Percentiles rank a stretch among this genome's conserved stretches.
Conservation (phyloP, 2,113 vertebrate genomes). For the Boulengeromyrus knoepffleri region DNA sequence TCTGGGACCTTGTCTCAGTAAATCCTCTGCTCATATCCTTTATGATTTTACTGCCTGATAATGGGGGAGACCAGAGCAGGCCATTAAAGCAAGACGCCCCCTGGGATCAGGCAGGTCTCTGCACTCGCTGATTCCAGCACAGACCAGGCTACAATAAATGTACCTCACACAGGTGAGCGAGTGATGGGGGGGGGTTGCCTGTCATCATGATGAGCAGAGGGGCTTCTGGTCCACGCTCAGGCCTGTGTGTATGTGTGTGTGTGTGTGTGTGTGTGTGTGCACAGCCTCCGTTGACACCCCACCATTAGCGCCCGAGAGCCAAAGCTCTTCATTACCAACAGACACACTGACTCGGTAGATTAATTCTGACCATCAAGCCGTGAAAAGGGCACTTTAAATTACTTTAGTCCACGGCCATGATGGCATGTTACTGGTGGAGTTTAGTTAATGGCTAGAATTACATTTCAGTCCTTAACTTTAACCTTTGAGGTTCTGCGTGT, state of each 20-base stretch:
- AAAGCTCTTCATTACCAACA: neutral
- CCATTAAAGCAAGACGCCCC: neutral
- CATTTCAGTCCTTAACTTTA: constrained; percentile 7
- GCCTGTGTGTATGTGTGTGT: neutral
- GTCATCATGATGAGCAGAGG: neutral
- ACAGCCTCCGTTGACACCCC: neutral
- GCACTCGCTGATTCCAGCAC: neutral
- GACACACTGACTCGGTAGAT: neutral
- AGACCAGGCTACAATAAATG: neutral
- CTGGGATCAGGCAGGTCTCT: neutral
- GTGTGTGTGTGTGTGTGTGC: neutral
- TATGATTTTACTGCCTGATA: neutral
- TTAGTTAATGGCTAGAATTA: constrained; percentile 1
- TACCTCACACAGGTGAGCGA: neutral
- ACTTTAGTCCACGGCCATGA: neutral
- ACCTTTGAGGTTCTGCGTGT: neutral
- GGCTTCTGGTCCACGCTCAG: neutral
- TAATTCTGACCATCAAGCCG: constrained; percentile 2
- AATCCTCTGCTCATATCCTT: neutral
- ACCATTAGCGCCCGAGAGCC: neutral
- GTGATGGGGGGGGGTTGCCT: neutral
- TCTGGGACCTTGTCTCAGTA: neutral
- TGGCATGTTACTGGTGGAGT: neutral
- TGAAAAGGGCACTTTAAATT: constrained; percentile 4
- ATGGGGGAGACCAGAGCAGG: neutral